Percentiles rank a stretch among this genome's conserved stretches.
These are phyloP conservation scores for Onychostoma macrolepis DNA, from an alignment of 2,113 vertebrate species.

Conservation along the genomic window DNA sequence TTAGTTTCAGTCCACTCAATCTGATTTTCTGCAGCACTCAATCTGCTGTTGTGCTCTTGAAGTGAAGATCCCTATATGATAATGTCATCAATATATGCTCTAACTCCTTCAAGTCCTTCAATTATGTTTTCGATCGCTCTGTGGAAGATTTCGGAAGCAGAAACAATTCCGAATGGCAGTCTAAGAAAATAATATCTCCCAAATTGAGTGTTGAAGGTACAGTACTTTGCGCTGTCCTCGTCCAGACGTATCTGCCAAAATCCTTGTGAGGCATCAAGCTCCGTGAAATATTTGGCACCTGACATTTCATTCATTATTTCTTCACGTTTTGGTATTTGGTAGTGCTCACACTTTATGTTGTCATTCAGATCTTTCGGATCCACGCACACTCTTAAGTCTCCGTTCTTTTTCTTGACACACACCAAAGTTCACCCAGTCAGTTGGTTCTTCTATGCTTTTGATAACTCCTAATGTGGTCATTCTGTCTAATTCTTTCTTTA, in stretches of 20 bases:
- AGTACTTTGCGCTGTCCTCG: slow-evolving; percentile 19
- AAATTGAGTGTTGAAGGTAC: slow-evolving; percentile 43
- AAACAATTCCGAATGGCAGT: slow-evolving; percentile 42
- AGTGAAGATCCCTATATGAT: slow-evolving; percentile 22
- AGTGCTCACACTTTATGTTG: not conserved
- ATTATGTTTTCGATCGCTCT: slow-evolving; percentile 43
- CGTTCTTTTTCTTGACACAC: too few species aligned
- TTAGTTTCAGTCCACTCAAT: slow-evolving; percentile 31
- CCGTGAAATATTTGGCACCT: not conserved
- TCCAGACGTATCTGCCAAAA: slow-evolving; percentile 54
- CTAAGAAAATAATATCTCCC: slow-evolving; percentile 36
- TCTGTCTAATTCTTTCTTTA: too few species aligned
- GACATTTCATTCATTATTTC: not conserved
- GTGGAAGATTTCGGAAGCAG: slow-evolving; percentile 49
- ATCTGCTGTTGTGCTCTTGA: slow-evolving; percentile 28
- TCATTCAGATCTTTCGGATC: too few species aligned
- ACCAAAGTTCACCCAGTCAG: too few species aligned
- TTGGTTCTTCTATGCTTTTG: too few species aligned
- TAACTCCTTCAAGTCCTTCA: slow-evolving; percentile 31
- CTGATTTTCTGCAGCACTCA: slow-evolving; percentile 14
- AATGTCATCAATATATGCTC: slow-evolving; percentile 37
- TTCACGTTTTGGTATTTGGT: not conserved
- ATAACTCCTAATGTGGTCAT: too few species aligned
- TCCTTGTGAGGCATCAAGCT: slow-evolving; percentile 45
- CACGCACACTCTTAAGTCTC: too few species aligned